Evolutionary conservation across 2,888 invertebrate genomes (phyloP).

Genomic region (Zele albiditarsus): DNA sequence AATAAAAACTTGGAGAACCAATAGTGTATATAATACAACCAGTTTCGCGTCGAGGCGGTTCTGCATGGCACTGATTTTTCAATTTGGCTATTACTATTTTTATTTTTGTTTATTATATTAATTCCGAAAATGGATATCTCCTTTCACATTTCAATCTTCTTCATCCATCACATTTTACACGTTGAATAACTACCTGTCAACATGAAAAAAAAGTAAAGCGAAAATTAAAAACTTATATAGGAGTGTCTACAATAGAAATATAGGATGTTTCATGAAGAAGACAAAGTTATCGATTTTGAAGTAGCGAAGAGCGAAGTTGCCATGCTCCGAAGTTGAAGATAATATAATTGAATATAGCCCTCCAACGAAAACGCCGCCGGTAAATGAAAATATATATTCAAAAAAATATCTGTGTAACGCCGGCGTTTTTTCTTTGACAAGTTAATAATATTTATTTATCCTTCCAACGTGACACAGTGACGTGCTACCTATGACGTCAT

Average conservation of each 20-base stretch:
- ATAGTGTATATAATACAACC: slow-evolving; percentile 67
- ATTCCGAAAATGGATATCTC: neutral
- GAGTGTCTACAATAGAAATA: neutral
- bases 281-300: slow-evolving; percentile 38
- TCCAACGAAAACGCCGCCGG: neutral
- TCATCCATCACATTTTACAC: slow-evolving; percentile 22
- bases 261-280: slow-evolving; percentile 3
- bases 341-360: neutral
- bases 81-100: slow-evolving; percentile 39
- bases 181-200: slow-evolving; percentile 22
- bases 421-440: neutral
- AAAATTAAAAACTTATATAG: neutral
- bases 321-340: slow-evolving; percentile 43
- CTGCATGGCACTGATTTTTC: slow-evolving; percentile 66
- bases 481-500: slow-evolving; percentile 37
- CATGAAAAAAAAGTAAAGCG: neutral
- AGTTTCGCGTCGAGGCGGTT: slow-evolving; percentile 69
- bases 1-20: slow-evolving; percentile 69
- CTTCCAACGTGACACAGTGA: neutral
- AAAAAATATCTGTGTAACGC: neutral
- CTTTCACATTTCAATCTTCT: slow-evolving; percentile 42
- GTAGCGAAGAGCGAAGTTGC: slow-evolving; percentile 37
- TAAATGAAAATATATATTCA: neutral
- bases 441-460: too few relatives aligned
- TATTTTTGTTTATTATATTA: slow-evolving; percentile 40